phyloP scores from a whole-genome alignment of 2,888 invertebrate species.

The Laothoe populi region DNA sequence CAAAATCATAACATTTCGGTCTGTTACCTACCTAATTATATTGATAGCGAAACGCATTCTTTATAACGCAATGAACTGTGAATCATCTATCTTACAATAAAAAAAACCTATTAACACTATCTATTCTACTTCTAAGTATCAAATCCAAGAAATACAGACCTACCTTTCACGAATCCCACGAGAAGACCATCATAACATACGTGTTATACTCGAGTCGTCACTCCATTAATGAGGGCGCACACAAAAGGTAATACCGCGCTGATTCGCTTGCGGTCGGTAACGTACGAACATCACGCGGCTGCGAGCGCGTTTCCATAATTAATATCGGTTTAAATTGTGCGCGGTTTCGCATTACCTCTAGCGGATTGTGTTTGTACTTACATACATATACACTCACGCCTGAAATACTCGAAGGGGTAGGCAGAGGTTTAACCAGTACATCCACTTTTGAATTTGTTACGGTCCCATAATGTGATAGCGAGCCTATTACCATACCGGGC shows the following conservation, averaged over 20 bases:
- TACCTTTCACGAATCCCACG: background rate
- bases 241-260: conserved; percentile 33
- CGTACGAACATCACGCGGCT: conserved; percentile 30
- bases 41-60: no score
- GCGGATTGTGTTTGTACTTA: conserved; percentile 15
- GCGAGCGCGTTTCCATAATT: conserved; percentile 40
- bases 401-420: no score
- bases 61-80: no score
- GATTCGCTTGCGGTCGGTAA: conserved; percentile 33
- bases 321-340: conserved; percentile 38
- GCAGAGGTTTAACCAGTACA: no score
- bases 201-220: conserved; percentile 8
- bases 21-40: no score
- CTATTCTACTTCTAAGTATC: no score
- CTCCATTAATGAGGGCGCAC: conserved; percentile 29
- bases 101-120: no score
- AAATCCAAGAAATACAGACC: background rate
- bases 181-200: conserved; percentile 14
- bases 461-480: no score
- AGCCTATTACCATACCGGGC: no score
- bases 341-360: conserved; percentile 29
- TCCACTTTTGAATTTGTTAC: no score
- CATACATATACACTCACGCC: background rate
- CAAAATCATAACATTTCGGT: no score
- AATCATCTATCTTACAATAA: no score